Evolutionary conservation across 2,797 vertebrate species (phyloP).

Genomic region (Urophycis tenuis): DNA sequence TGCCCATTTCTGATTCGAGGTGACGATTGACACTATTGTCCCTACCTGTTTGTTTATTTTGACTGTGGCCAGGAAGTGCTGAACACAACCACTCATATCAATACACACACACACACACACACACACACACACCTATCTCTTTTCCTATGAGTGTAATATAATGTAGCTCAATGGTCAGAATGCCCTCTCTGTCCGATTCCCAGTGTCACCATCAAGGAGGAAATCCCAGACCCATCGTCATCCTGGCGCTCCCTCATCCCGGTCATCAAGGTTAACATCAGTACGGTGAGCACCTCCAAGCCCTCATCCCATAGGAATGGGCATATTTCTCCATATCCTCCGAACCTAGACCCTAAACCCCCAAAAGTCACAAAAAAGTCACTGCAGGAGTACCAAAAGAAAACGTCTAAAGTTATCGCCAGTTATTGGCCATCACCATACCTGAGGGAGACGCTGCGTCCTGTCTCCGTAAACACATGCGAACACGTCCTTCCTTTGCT

Average conservation of each 20-base stretch:
- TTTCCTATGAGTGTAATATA: no score
- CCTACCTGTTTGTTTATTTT: no score
- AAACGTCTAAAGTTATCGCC: neutral
- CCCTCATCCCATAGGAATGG: neutral
- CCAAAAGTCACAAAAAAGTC: neutral
- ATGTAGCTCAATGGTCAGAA: neutral
- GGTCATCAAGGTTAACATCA: constrained; percentile 97
- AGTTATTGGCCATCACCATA: neutral
- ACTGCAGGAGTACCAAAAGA: neutral
- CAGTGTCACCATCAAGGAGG: constrained; percentile 87
- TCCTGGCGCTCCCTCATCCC: constrained; percentile 98
- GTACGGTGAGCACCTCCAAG: constrained; percentile 79
- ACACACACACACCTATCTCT: no score
- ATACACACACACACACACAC: no score
- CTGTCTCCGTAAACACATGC: no score
- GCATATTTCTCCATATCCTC: neutral
- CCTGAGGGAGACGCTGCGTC: neutral
- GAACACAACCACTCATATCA: neutral
- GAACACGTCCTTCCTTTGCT: no score
- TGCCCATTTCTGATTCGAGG: neutral
- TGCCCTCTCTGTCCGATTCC: constrained; percentile 15
- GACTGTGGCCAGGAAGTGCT: no score
- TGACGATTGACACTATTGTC: neutral
- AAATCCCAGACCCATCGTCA: constrained; percentile 84
- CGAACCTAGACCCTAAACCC: neutral